A percentile compares a stretch with the other conserved stretches of the same genome.
Conservation (phyloP, 2,888 invertebrate genomes). For the Bellardia bayeri region DNA sequence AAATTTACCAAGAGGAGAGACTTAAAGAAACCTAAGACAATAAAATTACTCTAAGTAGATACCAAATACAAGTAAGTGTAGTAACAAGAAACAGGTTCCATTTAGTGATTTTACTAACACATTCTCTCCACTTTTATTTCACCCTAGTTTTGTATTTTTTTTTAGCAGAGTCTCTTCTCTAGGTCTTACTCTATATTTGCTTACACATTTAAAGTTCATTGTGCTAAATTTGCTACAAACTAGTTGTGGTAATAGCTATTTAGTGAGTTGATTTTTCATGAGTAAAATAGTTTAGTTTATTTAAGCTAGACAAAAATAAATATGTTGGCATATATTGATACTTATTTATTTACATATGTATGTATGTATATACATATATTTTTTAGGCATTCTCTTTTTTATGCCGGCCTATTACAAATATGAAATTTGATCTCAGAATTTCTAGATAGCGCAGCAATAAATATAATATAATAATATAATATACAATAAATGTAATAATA, state of each 20-base stretch:
- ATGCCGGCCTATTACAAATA: conserved; percentile 58
- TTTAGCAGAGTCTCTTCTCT: not conserved
- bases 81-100: too few relatives aligned
- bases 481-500: not conserved
- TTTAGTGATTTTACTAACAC: too few relatives aligned
- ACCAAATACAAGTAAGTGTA: too few relatives aligned
- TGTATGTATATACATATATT: too few relatives aligned
- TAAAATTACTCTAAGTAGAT: too few relatives aligned
- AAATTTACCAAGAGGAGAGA: too few relatives aligned
- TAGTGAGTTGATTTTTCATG: conserved; percentile 16
- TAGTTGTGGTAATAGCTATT: not conserved
- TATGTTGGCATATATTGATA: too few relatives aligned
- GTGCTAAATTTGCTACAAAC: not conserved
- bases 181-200: not conserved
- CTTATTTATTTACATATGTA: not conserved
- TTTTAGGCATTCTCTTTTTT: not conserved
- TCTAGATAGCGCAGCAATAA: conserved; percentile 9
- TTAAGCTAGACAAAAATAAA: not conserved
- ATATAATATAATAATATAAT: too few relatives aligned
- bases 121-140: too few relatives aligned
- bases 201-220: conserved; percentile 51
- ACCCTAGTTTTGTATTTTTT: too few relatives aligned
- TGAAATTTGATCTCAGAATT: conserved; percentile 63
- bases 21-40: too few relatives aligned
- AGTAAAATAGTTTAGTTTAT: not conserved